Conservation (phyloP, 2,888 invertebrate species). For the Diarsia brunnea region DNA sequence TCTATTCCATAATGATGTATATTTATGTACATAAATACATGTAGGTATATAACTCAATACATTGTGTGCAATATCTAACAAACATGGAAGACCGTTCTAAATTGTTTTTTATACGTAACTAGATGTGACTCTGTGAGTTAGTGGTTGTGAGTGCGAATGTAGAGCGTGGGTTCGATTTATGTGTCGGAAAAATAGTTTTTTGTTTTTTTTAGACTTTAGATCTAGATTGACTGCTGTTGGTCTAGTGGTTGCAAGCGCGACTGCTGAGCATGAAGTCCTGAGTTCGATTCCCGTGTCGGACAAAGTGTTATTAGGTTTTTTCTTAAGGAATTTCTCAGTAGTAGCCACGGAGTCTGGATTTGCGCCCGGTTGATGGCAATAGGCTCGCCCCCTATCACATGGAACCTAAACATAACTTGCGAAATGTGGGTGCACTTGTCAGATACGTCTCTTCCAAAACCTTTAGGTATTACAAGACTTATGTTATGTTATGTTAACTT, state of each 20-base stretch:
- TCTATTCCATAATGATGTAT: slow-evolving; percentile 25
- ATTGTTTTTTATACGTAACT: slow-evolving; percentile 18
- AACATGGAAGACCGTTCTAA: slow-evolving; percentile 14
- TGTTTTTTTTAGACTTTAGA: too few species aligned
- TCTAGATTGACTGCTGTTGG: background rate
- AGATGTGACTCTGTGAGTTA: background rate
- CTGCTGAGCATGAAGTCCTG: too few species aligned
- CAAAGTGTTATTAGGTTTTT: background rate
- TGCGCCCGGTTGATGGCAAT: too few species aligned
- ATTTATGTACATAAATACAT: slow-evolving; percentile 40
- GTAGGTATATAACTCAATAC: slow-evolving; percentile 21
- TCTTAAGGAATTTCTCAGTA: background rate
- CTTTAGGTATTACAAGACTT: too few species aligned
- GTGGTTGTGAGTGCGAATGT: background rate
- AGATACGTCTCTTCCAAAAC: too few species aligned
- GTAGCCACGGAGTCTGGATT: too few species aligned
- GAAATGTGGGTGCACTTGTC: too few species aligned
- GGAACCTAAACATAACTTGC: too few species aligned
- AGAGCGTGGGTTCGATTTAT: too few species aligned
- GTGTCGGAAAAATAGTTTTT: too few species aligned
- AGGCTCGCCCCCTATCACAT: too few species aligned
- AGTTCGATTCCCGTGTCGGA: background rate
- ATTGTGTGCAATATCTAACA: slow-evolving; percentile 29
- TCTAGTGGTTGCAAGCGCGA: background rate
- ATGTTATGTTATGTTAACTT: background rate